Base-by-base conservation (phyloP, 2,113 vertebrate genomes). In the Aleadryas rufinucha region DNA sequence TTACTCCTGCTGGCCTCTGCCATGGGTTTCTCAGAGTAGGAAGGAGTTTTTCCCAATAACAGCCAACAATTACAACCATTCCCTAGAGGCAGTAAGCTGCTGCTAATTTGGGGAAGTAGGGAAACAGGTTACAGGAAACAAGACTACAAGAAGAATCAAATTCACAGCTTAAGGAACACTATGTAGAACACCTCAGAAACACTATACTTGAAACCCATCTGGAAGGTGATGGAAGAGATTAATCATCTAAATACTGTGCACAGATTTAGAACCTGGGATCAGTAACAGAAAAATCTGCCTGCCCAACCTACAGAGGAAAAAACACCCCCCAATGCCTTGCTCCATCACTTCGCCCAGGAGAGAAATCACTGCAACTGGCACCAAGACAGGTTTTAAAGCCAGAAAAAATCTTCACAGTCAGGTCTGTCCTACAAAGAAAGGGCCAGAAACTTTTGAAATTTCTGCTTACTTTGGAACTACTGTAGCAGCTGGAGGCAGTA, bases 21-120 rank as follows among this genome's bases (percentile, higher is more conserved):
- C 71, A 24, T 0, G 18, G 27, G 22, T 35, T 83, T 64, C 64
- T 70, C 35, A 15, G 41, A 56, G 80, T 9, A 90, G 35, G 64
- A 85, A 64, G 65, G 49, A 76, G 35, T 16, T 84, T 44, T 41
- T 54, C 86, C 39, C 71, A 53, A 3, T 19, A 80, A 39, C 59
- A 84, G 31, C 37, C 83, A 86, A 68, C 63, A 90, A 93, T 66
- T 80, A 80, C 54, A 74, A 23, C 30, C 37, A 45, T 90, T 47
- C 71, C 89, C 86, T 20, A 74, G 44, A 77, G 93, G 87, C 60
- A 71, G 42, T 35, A 74, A 77, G 76, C 68, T 77, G 88, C 88
- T 88, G 90, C 85, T 84, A 11, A 53, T 66, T 72, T 26, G 1
- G 75, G 35, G 54, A 90, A 86, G 89, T 1, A 77, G 79, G 80